Conservation (phyloP, 2,113 vertebrate genomes). For the Phalacrocorax pelagicus region DNA sequence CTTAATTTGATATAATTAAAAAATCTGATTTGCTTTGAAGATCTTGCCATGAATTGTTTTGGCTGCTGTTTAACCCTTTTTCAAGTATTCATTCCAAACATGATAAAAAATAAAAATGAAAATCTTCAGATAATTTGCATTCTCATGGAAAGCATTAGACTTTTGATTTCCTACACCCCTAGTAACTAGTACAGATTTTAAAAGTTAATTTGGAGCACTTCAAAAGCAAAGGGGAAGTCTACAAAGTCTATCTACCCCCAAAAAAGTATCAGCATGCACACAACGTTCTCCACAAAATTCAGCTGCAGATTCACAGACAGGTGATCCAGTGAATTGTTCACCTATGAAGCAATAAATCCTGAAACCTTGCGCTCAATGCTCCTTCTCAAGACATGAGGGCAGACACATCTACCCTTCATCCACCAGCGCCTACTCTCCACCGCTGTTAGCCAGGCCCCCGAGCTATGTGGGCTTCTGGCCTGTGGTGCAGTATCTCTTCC, state of each 20-base stretch:
- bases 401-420: background rate
- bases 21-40: slow-evolving; percentile 77
- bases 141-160: background rate
- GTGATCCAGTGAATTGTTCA: background rate
- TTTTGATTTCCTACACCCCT: background rate
- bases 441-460: background rate
- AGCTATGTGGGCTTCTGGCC: background rate
- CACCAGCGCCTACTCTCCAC: background rate
- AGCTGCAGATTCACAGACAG: background rate
- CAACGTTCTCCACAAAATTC: background rate
- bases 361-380: background rate
- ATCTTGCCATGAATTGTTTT: slow-evolving; percentile 72
- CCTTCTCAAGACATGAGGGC: background rate
- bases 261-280: background rate
- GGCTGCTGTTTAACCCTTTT: slow-evolving; percentile 72
- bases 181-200: background rate
- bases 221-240: background rate
- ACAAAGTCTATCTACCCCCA: background rate
- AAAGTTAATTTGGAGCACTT: background rate
- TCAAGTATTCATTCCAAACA: background rate
- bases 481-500: background rate
- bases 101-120: background rate
- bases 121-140: background rate
- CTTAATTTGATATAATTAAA: slow-evolving; percentile 85
- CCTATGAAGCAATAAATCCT: background rate